Base-by-base conservation (phyloP, 2,113 vertebrate species). In the Sitta europaea region DNA sequence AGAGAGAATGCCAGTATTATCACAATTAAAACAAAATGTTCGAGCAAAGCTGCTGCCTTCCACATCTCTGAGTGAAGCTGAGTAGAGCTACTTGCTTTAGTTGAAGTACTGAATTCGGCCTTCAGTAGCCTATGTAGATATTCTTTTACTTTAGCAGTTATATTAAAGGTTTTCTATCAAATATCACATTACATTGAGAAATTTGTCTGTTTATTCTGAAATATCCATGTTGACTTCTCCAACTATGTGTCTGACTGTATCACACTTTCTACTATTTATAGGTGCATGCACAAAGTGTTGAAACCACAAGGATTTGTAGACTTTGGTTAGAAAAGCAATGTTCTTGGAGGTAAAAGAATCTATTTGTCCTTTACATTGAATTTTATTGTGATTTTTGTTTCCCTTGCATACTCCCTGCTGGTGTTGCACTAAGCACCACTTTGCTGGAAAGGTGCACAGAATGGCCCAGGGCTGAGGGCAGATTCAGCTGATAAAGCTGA, bases 71-170 rank as follows among this genome's bases (percentile, higher is more conserved):
- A 61, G 42, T 28, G 35, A 35, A 82, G 21, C 14, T 50, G 8
- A 38, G 20, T 48, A 75, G n/a, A 87, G 23, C 7, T 38, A 68
- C 35, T 33, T 82, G 23, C 51, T 88, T 92, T 79, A 93, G 88
- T 38, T 91, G 81, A 88, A 54, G n/a, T 90, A 92, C 93, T 79
- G 50, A 70, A 93, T 95, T 90, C 81, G 86, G 47, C 11, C 31
- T 88, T 87, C 71, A 73, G 51, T 50, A 80, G 38, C n/a, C 31
- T 35, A 70, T 80, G 35, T 12, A 73, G 35, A 28, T 76, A 93
- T 47, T 79, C 11, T 74, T 92, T 76, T 73, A 62, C 21, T 92
- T 94, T 50, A 90, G 15, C 42, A 80, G 24, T 12, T 55, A 13
- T 70, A 58, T 35, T 90, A 79, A 93, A 84, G 20, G 5, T 18